These are phyloP conservation scores for Hesperia comma DNA, from an alignment of 2,888 invertebrate genomes.

Conservation along the genomic window DNA sequence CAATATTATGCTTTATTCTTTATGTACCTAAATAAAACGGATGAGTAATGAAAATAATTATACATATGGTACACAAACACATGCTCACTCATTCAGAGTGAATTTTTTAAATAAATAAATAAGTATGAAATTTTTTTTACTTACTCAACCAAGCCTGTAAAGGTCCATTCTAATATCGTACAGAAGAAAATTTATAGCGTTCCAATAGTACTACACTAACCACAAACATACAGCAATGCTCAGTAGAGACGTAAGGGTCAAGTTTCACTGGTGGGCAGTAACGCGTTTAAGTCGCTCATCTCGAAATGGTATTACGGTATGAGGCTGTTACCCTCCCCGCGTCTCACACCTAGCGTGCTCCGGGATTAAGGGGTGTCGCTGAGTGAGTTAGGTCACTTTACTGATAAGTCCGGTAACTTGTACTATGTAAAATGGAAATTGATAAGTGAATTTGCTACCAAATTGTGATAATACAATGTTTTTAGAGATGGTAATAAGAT, in stretches of 20 bases:
- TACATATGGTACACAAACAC: too few species aligned
- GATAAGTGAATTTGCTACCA: slow-evolving; percentile 13
- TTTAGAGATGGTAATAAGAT: too few species aligned
- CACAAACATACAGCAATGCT: neutral
- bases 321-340: slow-evolving; percentile 58
- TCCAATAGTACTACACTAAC: neutral
- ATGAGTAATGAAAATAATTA: too few species aligned
- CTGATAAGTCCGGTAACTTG: slow-evolving; percentile 17
- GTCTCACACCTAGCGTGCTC: slow-evolving; percentile 52
- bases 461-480: neutral
- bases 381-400: slow-evolving; percentile 44
- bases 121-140: too few species aligned
- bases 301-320: slow-evolving; percentile 80
- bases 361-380: slow-evolving; percentile 65
- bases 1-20: too few species aligned
- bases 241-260: slow-evolving; percentile 48
- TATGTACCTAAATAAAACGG: too few species aligned
- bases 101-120: too few species aligned
- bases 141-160: too few species aligned
- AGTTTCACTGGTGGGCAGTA: slow-evolving; percentile 62
- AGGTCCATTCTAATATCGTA: too few species aligned
- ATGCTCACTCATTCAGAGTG: too few species aligned
- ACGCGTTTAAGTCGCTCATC: slow-evolving; percentile 81
- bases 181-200: too few species aligned
- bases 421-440: slow-evolving; percentile 20